phyloP scores from a whole-genome alignment of 2,113 vertebrate genomes.

The Corvus moneduloides region DNA sequence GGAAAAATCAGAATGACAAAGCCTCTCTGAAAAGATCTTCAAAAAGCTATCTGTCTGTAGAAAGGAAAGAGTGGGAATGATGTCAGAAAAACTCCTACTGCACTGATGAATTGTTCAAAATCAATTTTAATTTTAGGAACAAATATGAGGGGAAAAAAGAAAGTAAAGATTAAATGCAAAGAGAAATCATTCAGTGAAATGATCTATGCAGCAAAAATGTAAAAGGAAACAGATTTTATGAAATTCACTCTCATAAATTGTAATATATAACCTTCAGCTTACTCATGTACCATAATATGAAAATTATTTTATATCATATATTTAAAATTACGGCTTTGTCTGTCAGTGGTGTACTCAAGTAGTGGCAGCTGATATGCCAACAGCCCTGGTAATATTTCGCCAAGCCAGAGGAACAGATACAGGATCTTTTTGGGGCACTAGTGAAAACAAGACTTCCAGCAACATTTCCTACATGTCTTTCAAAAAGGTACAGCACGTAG shows the following conservation, averaged over 20 bases:
- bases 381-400: neutral
- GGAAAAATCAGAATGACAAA: neutral
- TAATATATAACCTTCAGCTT: neutral
- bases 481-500: neutral
- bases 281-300: neutral
- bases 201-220: neutral
- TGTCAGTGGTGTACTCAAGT: neutral
- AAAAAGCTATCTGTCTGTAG: neutral
- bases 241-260: neutral
- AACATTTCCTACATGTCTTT: neutral
- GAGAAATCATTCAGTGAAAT: neutral
- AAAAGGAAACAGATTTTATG: neutral
- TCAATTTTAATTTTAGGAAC: conserved; percentile 34
- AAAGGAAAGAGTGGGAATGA: neutral
- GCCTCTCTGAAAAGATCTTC: neutral
- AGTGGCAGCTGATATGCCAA: neutral
- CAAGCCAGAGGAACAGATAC: neutral
- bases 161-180: conserved; percentile 16
- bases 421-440: neutral
- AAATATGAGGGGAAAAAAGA: neutral
- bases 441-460: neutral
- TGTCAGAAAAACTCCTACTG: neutral
- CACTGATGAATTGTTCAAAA: conserved; percentile 3
- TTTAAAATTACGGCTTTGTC: neutral
- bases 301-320: neutral